Percentiles rank a stretch among this genome's conserved stretches.
These are phyloP conservation scores for human DNA, from an alignment of 2,113 vertebrate species.

Conservation along the genomic window GRCh38 chrX:47442501-47443000, in stretches of 20 bases:
- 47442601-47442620: background rate
- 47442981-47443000: background rate
- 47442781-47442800: background rate
- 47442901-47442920: background rate
- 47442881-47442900: background rate
- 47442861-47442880: background rate
- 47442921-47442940: no score
- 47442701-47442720: background rate
- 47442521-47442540: background rate
- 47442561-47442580: background rate
- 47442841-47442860: no score
- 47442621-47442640: background rate
- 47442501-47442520: background rate
- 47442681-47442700: background rate
- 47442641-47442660: background rate
- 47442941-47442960: background rate
- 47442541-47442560: background rate
- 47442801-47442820: background rate
- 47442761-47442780: background rate
- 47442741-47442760: background rate
- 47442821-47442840: background rate
- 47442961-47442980: background rate
- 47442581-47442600: background rate
- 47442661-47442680: background rate
- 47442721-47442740: background rate